Evolutionary conservation across 2,113 vertebrate species (phyloP), one percentile per base, ranked within the genome.

Genomic region (Sitta europaea): DNA sequence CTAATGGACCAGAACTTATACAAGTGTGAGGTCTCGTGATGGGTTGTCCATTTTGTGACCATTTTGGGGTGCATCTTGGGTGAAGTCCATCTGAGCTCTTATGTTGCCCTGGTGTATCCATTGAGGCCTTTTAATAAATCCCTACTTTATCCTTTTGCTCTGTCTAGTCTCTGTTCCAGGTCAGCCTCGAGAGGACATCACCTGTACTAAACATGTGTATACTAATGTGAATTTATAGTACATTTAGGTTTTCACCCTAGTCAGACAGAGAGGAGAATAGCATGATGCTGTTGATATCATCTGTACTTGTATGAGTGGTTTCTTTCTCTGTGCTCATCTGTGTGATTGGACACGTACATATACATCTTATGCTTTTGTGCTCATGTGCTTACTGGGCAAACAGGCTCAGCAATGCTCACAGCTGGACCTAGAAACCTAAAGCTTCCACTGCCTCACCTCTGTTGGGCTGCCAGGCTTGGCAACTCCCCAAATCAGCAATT

Each of bases 241-340:
- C 9, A 13, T 62, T 36, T 16, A 54, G 24, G 25, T 66, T 79
- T 83, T 63, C 12, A 33, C 10, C 6, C 23, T 54, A 33, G 7
- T 62, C 27, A 45, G 57, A 31, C 23, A 61, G 47, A 11, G 20
- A 65, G 19, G 38, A 55, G 33, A 62, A 33, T 14, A 45, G 14
- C 17, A 16, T 83, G 9, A 45, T 43, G 36, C 33, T 36, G 6
- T 71, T 51, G 45, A 31, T 18, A 54, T 25, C 5, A 18, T 13
- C 25, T 14, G 4, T 45, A 45, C 17, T 27, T 72, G 47, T 0
- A 0, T 22, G 14, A 61, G 13, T 38, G 14, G 7, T 9, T 54
- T 54, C 7, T 33, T 45, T 36, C 22, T 43, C 31, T 13, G 11
- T 62, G 22, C 17, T 72, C 38, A 23, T 28, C 57, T 62, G 22